Evolutionary conservation across 2,113 vertebrate genomes (phyloP), one percentile per base, ranked within the genome.

Genomic region (Centropristis striata): DNA sequence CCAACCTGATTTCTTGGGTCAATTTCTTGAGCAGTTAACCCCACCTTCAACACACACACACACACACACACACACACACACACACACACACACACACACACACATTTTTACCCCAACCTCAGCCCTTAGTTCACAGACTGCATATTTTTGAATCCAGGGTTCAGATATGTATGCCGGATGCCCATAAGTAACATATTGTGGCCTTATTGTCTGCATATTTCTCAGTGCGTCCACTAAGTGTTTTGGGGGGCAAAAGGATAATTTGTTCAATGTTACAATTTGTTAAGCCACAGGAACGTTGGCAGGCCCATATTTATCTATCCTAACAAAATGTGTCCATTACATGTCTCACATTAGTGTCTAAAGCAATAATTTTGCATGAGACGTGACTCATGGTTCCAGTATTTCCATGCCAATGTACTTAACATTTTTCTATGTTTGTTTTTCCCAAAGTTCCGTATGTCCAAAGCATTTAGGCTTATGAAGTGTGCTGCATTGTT

Each of bases 1-100:
- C 91, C 90, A 94, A 83, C 80, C 81, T 85, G 86, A 92, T 90
- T 94, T 93, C 85, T 91, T 84, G 78, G 85, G 87, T 93, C 84
- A 87, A 85, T 91, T 93, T 93, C 90, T 90, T 90, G 47, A 91
- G 82, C 75, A 71, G 59, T 85, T 75, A 80, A 83, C 74, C 66
- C 73, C 84, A 73, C 84, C 72, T 61, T 74, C 66, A 37, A 53
- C 60, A 13, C 59, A 54, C 78, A 77, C 77, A 61, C 69, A 57
- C 63, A 53, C 65, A 2, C 23, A 27, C 64, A 42, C 39, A 23
- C 21, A 37, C 51, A 51, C 74, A 61, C 69, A 61, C 27, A 71
- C 65, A 27, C 69, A 68, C 71, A 58, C 61, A 21, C 16, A 23
- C 41, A 32, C 61, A 54, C 58, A 57, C 76, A 59, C 68, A 66